Base-by-base conservation (phyloP, 1,140 invertebrate species). In the Planococcus citri region DNA sequence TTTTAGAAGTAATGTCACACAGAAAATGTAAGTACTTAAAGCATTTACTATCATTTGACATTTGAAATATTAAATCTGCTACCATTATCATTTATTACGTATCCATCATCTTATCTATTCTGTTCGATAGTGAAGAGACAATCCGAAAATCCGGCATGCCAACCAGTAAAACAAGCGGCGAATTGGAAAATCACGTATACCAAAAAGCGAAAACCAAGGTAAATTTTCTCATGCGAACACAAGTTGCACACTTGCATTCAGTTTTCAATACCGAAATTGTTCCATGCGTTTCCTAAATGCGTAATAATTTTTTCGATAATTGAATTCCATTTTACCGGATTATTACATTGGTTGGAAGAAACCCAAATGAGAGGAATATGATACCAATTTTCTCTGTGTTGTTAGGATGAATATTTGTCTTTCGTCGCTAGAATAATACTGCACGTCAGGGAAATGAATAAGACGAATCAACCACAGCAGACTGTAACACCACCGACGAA, bases 111-210 rank as follows among this genome's bases (percentile, higher is more conserved):
- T 33, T 33, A 33, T 33, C 69, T 74, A 76, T 73, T 74, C 74
- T 73, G 33, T 74, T 79, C 83, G 17, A 72, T 76, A 95, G 92
- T 75, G 92, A 95, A 73, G 92, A 95, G 78, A 89, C 90, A 10
- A 87, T 96, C 73, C 85, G 89, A 72, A 83, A 84, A 67, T 88
- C 88, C 69, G 89, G 88, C 0, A 88, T 89, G 80, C 87, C 89
- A 51, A 88, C 89, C 3, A 80, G 84, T 0, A 88, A 88, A 73
- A 94, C 91, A 76, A 91, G 90, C 75, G 84, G 84, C 72, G 92
- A 95, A 75, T 94, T 96, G 91, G 94, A 96, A 78, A 93, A 87
- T 77, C 92, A 95, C 82, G 92, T 95, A 0, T 95, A 90, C 75
- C 84, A 87, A 74, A 95, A 95, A 79, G 92, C 93, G 0, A 92